These are phyloP conservation scores for Nerophis lumbriciformis DNA, from an alignment of 2,113 vertebrate species.

Conservation along the genomic window DNA sequence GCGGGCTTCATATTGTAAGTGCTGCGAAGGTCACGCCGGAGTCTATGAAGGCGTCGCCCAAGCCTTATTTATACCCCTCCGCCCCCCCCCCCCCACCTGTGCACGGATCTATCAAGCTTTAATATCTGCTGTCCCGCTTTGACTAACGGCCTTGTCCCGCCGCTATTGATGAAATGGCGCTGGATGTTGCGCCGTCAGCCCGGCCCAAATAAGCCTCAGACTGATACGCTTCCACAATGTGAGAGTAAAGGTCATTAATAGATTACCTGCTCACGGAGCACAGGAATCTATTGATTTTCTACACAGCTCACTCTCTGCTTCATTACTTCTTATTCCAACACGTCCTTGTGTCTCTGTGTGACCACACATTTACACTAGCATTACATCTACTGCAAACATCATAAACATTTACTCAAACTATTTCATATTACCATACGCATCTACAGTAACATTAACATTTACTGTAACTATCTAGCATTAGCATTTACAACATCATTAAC, in stretches of 20 bases:
- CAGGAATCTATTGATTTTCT: constrained; percentile 66
- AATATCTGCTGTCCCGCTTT: constrained; percentile 72
- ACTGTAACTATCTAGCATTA: neutral
- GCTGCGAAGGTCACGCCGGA: constrained; percentile 69
- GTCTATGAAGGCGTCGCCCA: constrained; percentile 55
- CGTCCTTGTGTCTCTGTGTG: constrained; percentile 22
- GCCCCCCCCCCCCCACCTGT: constrained; percentile 14
- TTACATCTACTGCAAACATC: neutral
- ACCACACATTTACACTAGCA: neutral
- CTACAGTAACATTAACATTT: neutral
- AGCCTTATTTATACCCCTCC: constrained; percentile 13
- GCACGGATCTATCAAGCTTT: constrained; percentile 71
- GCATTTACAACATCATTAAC: neutral
- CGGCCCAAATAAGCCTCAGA: constrained; percentile 70
- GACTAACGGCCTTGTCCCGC: constrained; percentile 73
- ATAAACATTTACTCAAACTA: neutral
- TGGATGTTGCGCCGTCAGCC: constrained; percentile 70
- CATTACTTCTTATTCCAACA: constrained; percentile 25
- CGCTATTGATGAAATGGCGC: constrained; percentile 73
- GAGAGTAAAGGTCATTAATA: constrained; percentile 78
- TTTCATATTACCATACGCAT: no score
- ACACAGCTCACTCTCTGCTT: constrained; percentile 1
- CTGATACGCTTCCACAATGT: constrained; percentile 74
- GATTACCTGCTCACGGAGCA: constrained; percentile 68
- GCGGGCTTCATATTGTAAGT: constrained; percentile 74